Evolutionary conservation across 2,113 vertebrate genomes (phyloP).

Genomic region (Heloderma charlesbogerti): DNA sequence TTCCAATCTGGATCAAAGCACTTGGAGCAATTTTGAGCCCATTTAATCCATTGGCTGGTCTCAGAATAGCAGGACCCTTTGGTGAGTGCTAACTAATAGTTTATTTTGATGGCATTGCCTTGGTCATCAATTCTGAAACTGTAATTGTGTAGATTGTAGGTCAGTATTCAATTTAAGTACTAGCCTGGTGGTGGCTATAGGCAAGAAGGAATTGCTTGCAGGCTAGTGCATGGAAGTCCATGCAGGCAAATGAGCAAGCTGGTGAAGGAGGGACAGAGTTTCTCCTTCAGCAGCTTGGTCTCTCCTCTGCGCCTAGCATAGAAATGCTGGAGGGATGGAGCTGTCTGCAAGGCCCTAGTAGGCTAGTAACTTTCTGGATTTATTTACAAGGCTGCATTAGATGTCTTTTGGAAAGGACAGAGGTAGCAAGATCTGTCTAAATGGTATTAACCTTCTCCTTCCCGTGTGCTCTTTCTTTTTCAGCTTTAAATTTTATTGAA

Average conservation of each 20-base stretch:
- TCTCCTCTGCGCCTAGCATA: neutral
- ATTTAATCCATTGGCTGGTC: constrained; percentile 94
- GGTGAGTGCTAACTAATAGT: constrained; percentile 79
- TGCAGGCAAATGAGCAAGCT: neutral
- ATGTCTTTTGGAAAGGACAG: neutral
- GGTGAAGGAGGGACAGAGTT: neutral
- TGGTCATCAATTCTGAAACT: neutral
- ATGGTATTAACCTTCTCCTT: neutral
- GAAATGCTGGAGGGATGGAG: neutral
- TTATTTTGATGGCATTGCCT: constrained; percentile 3
- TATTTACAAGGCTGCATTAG: neutral
- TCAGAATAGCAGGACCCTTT: constrained; percentile 93
- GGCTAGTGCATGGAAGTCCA: neutral
- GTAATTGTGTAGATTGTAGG: neutral
- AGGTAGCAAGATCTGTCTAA: neutral
- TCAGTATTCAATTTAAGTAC: neutral
- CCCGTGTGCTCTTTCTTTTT: neutral
- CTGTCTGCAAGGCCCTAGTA: neutral
- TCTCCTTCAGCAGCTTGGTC: too few species aligned
- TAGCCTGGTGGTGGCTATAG: neutral
- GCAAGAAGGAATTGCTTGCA: neutral
- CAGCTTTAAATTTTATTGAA: neutral
- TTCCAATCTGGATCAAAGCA: constrained; percentile 96
- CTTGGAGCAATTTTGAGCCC: constrained; percentile 90
- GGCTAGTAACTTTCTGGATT: neutral